Evolutionary conservation across 1,140 invertebrate genomes (phyloP).

Genomic region (Hyles euphorbiae): DNA sequence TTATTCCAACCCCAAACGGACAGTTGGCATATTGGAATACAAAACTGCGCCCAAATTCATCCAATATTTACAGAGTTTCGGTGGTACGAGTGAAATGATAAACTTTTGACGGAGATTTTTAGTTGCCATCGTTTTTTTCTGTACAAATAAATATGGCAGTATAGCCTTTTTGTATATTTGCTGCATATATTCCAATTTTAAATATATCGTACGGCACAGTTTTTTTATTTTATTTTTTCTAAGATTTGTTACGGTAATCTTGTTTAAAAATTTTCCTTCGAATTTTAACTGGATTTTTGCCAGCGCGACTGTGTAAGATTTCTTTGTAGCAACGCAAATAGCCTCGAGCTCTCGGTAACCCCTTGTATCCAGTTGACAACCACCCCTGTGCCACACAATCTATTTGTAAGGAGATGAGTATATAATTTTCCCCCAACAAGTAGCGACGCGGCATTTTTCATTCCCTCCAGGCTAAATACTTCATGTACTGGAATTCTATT

Average conservation of each 20-base stretch:
- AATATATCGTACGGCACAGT: too few relatives aligned
- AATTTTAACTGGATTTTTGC: too few relatives aligned
- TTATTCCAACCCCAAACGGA: constrained; percentile 31
- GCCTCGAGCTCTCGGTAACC: constrained; percentile 39
- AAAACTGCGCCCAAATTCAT: constrained; percentile 45
- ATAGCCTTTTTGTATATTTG: too few relatives aligned
- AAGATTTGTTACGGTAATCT: too few relatives aligned
- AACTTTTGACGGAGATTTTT: constrained; percentile 11
- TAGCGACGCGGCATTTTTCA: constrained; percentile 52
- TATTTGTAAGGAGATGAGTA: constrained; percentile 65
- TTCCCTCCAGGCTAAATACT: constrained; percentile 40
- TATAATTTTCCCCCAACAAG: constrained; percentile 60
- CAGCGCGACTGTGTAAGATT: constrained; percentile 25
- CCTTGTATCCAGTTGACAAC: constrained; percentile 57
- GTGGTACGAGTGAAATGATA: constrained; percentile 1
- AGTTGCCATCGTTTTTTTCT: not conserved
- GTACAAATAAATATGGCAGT: too few relatives aligned
- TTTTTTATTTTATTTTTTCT: too few relatives aligned
- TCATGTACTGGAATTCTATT: constrained; percentile 23
- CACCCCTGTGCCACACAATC: constrained; percentile 53
- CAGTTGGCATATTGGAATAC: constrained; percentile 54
- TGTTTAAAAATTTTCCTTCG: too few relatives aligned
- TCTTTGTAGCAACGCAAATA: constrained; percentile 39
- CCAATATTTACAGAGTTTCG: constrained; percentile 46
- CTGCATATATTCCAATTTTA: too few relatives aligned